Base-by-base conservation (phyloP, 2,113 vertebrate genomes). In the Paramisgurnus dabryanus region DNA sequence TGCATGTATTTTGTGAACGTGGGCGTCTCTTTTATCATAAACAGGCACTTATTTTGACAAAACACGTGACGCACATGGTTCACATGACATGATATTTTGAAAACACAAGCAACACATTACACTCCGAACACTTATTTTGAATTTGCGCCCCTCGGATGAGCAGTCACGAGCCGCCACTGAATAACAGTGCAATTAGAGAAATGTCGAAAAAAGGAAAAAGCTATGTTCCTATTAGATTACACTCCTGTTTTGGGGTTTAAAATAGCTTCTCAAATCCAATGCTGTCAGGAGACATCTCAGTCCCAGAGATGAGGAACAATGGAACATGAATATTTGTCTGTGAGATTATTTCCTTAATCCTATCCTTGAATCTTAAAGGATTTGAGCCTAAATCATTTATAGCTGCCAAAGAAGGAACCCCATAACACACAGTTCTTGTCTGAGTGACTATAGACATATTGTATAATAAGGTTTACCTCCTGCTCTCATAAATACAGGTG, bases 381-480 rank as follows among this genome's bases (percentile, higher is more conserved):
- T 49, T 5, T 45, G 15, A 43, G 9, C 41, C 65, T 43, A 17
- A 67, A 45, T 68, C 67, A 47, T 22, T 27, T 7, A 22, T 67
- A 68, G 18, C 66, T 68, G 66, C 22, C 41, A 53, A 53, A 43
- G 50, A 27, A 15, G 27, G 67, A 50, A 69, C 6, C 64, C 64
- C 15, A 8, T 15, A 41, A 66, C 64, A 66, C 65, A 67, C 9
- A 67, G 40, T 40, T 67, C 65, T n/a, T 41, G 63, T 65, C 63
- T 43, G 64, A 17, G 64, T 45, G 40, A 69, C 47, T 34, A 13
- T 53, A 50, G 13, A 27, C 27, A 27, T 34, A 34, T 34, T 34
- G 49, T 55, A 39, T 40, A 55, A 55, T 40, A 71, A 71, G 57
- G 69, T 72, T 41, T 72, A 41, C 50, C 34, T 57, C 12, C 27